Evolutionary conservation across 2,113 vertebrate genomes (phyloP).

Genomic region (Cololabis saira): DNA sequence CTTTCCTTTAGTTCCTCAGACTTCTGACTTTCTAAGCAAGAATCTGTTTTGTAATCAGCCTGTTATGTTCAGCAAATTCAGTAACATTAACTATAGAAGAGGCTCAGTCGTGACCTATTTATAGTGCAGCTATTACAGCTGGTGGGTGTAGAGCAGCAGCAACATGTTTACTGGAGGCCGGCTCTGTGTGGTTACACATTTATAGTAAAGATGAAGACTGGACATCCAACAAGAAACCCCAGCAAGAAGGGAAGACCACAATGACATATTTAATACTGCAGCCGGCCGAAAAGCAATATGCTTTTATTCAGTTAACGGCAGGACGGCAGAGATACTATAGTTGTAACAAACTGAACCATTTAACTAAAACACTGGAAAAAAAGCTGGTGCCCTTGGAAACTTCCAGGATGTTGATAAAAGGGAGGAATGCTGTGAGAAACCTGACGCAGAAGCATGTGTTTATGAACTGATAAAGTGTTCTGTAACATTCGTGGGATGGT

Average conservation of each 20-base stretch:
- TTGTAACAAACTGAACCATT: background rate
- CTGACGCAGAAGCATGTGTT: constrained; percentile 45
- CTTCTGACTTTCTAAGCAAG: background rate
- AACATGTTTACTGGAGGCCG: constrained; percentile 44
- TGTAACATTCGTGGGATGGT: constrained; percentile 28
- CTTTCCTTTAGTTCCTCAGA: background rate
- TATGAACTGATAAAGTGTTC: constrained; percentile 58
- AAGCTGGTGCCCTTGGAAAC: constrained; percentile 9
- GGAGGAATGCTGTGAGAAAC: constrained; percentile 51
- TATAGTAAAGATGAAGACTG: background rate
- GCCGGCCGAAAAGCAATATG: background rate
- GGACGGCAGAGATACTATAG: background rate
- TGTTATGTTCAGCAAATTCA: background rate
- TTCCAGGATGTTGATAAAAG: constrained; percentile 1
- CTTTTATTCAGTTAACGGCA: background rate
- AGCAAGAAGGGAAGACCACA: background rate
- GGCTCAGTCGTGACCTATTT: constrained; percentile 43
- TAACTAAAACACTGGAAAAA: background rate
- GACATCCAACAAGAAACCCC: background rate
- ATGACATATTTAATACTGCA: background rate
- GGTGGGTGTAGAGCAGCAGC: constrained; percentile 33
- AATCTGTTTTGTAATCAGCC: no score
- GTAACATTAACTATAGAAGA: background rate
- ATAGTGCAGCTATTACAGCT: constrained; percentile 44
- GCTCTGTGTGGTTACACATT: background rate